A percentile compares a stretch with the other conserved stretches of the same genome.
Evolutionary conservation across 2,888 invertebrate genomes (phyloP).

Genomic region (Drosophila nigritarsus): DNA sequence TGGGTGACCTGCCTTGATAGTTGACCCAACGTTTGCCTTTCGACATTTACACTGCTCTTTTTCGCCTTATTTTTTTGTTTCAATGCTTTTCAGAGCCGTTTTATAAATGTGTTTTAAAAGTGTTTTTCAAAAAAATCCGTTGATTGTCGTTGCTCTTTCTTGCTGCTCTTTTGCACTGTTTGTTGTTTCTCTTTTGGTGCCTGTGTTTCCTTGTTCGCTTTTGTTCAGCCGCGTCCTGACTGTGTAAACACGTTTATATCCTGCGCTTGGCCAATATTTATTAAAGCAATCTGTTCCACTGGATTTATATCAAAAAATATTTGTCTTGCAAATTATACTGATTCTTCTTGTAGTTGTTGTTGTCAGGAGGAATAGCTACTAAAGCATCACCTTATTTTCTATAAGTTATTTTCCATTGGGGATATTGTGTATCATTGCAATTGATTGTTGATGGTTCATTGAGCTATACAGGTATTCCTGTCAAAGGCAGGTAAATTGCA

Average conservation of each 20-base stretch:
- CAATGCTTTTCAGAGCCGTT: conserved; percentile 42
- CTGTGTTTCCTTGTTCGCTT: conserved; percentile 19
- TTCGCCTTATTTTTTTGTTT: conserved; percentile 7
- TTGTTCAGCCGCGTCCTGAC: conserved; percentile 18
- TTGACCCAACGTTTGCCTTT: conserved; percentile 70
- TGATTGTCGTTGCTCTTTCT: conserved; percentile 51
- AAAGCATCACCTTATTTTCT: conserved; percentile 22
- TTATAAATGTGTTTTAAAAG: conserved; percentile 80
- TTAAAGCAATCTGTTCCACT: conserved; percentile 76
- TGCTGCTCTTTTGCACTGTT: conserved; percentile 17
- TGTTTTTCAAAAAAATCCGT: conserved; percentile 62
- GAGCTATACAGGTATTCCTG: not conserved
- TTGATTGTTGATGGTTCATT: conserved; percentile 17
- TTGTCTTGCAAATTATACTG: conserved; percentile 68
- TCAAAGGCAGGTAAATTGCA: conserved; percentile 5
- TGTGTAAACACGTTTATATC: conserved; percentile 70
- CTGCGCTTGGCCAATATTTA: conserved; percentile 66
- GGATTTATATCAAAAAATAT: conserved; percentile 75
- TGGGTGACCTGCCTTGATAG: conserved; percentile 40
- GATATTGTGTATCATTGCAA: conserved; percentile 12
- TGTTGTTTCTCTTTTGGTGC: conserved; percentile 32
- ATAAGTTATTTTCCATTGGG: conserved; percentile 11
- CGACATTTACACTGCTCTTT: conserved; percentile 61
- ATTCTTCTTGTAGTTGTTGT: conserved; percentile 7
- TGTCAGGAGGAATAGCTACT: not conserved